Evolutionary conservation across 1,140 invertebrate species (phyloP).

Genomic region (Drosophila tani): DNA sequence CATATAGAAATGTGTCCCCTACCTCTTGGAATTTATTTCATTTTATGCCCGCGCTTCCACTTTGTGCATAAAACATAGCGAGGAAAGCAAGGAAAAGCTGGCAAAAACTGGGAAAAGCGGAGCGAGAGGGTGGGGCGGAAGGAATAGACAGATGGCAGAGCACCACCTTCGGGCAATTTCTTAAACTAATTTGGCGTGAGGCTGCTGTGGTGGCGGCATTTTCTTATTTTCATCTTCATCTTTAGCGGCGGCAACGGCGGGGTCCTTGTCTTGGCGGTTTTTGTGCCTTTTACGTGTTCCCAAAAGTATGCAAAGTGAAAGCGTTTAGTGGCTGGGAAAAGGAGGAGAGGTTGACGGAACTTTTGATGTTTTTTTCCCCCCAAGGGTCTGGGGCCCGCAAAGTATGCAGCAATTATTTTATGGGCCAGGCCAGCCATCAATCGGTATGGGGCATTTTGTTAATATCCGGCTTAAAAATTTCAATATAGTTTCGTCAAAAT

Average conservation of each 20-base stretch:
- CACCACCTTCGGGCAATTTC: conserved; percentile 52
- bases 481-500: conserved; percentile 66
- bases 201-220: conserved; percentile 45
- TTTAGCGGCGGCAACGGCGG: not conserved
- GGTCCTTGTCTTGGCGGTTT: conserved; percentile 41
- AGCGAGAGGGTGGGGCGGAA: no score
- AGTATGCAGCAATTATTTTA: conserved; percentile 65
- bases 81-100: not conserved
- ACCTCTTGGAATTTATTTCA: conserved; percentile 45
- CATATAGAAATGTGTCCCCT: conserved; percentile 31
- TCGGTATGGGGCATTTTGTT: conserved; percentile 64
- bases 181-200: conserved; percentile 62
- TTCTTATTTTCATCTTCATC: conserved; percentile 28
- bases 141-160: conserved; percentile 20
- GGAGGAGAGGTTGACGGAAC: conserved; percentile 20
- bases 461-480: conserved; percentile 80
- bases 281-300: conserved; percentile 45
- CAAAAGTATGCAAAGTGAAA: conserved; percentile 52
- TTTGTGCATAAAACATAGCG: conserved; percentile 54
- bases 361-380: conserved; percentile 45
- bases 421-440: conserved; percentile 55
- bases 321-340: conserved; percentile 33
- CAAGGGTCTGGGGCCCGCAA: conserved; percentile 16
- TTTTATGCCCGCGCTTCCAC: conserved; percentile 45
- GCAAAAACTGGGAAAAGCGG: not conserved